Percentiles rank a stretch among this genome's conserved stretches.
Conservation (phyloP, 2,888 invertebrate genomes). For the Rhorus exstirpatorius region DNA sequence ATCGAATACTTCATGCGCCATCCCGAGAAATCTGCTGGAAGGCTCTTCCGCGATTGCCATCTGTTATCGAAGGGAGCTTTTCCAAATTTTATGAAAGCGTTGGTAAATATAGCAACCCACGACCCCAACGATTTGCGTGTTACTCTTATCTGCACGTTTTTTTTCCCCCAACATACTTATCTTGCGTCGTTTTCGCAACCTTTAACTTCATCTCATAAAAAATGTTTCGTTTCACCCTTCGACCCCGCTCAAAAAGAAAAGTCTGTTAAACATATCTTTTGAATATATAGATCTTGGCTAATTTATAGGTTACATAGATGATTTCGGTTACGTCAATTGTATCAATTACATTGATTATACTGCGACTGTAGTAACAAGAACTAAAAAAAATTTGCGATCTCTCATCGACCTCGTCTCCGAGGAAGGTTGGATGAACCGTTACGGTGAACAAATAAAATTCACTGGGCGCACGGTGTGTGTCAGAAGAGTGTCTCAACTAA, state of each 20-base stretch:
- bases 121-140: not conserved
- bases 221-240: not conserved
- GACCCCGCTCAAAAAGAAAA: not conserved
- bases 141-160: not conserved
- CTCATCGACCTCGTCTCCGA: not conserved
- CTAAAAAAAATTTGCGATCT: not conserved
- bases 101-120: not conserved
- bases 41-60: slow-evolving; percentile 5
- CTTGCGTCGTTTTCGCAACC: too few species aligned
- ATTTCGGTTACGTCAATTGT: not conserved
- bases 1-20: slow-evolving; percentile 14
- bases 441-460: slow-evolving; percentile 17
- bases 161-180: not conserved
- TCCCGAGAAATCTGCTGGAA: not conserved
- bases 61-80: not conserved
- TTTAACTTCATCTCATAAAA: too few species aligned
- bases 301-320: not conserved
- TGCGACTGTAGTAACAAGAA: too few species aligned
- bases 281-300: not conserved
- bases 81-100: slow-evolving; percentile 11
- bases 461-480: not conserved
- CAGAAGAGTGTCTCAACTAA: slow-evolving; percentile 13
- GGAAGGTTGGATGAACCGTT: not conserved
- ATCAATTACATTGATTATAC: not conserved
- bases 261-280: not conserved